These are phyloP conservation scores for Apteryx mantelli DNA, from an alignment of 2,113 vertebrate species.

Conservation along the genomic window DNA sequence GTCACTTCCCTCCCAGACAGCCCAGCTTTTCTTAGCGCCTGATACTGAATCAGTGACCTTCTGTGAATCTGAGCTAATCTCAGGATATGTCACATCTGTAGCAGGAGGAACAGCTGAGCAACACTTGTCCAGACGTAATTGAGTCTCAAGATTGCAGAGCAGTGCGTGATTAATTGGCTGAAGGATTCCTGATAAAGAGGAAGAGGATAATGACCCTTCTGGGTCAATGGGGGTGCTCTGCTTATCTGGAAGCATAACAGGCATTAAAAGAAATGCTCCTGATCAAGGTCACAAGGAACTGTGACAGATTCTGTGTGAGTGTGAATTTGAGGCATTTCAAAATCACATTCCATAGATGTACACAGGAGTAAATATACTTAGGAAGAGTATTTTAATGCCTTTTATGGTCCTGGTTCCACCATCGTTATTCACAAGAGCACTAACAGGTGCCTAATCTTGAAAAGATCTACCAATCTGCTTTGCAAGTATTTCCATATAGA, in stretches of 20 bases:
- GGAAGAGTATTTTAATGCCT: slow-evolving; percentile 24
- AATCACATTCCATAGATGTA: slow-evolving; percentile 46
- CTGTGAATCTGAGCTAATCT: slow-evolving; percentile 59
- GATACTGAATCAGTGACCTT: slow-evolving; percentile 47
- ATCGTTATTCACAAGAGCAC: background rate
- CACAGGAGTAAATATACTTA: background rate
- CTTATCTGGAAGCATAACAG: slow-evolving; percentile 43
- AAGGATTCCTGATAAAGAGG: slow-evolving; percentile 60
- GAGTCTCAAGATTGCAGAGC: slow-evolving; percentile 61
- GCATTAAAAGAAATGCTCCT: slow-evolving; percentile 60
- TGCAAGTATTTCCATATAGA: background rate
- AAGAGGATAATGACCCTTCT: slow-evolving; percentile 30
- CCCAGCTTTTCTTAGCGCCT: slow-evolving; percentile 70
- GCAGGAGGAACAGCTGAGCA: slow-evolving; percentile 66
- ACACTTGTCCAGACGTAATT: slow-evolving; percentile 64
- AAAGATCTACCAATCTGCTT: background rate
- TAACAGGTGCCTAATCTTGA: background rate
- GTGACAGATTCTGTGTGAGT: slow-evolving; percentile 42
- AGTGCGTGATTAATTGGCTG: slow-evolving; percentile 64
- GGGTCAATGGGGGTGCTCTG: slow-evolving; percentile 45
- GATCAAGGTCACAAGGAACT: slow-evolving; percentile 64
- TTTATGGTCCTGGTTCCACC: slow-evolving; percentile 20
- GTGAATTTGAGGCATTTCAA: slow-evolving; percentile 64
- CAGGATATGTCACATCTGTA: slow-evolving; percentile 68
- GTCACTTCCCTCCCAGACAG: slow-evolving; percentile 73